These are phyloP conservation scores for Pentalonia nigronervosa DNA, from an alignment of 1,140 invertebrate genomes.

Conservation along the genomic window DNA sequence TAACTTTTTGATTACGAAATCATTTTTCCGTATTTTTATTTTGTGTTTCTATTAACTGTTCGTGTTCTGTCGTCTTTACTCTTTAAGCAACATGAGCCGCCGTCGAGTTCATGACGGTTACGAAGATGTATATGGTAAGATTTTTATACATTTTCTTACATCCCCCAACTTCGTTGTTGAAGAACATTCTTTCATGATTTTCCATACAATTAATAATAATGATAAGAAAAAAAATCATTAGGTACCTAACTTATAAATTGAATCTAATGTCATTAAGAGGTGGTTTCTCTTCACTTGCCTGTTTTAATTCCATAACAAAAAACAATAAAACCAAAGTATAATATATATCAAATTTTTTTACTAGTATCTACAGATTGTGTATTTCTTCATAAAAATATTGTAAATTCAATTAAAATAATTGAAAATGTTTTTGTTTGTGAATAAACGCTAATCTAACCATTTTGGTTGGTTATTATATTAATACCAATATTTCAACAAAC, in stretches of 20 bases:
- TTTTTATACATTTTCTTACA: background rate
- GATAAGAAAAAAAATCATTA: background rate
- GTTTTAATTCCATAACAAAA: background rate
- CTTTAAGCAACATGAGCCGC: slow-evolving; percentile 26
- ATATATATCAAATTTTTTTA: too few relatives aligned
- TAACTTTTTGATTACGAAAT: background rate
- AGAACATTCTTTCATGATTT: background rate
- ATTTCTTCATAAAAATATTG: too few relatives aligned
- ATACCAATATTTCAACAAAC: background rate
- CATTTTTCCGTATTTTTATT: too few relatives aligned
- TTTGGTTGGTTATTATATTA: background rate
- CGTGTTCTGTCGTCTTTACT: background rate
- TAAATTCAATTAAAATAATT: background rate
- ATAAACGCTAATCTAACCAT: background rate
- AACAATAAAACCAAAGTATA: too few relatives aligned
- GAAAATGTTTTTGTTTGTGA: too few relatives aligned
- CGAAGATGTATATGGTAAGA: slow-evolving; percentile 45
- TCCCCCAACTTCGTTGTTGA: accelerated
- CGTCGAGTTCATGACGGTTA: slow-evolving; percentile 48
- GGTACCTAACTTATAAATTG: too few relatives aligned
- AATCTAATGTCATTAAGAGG: background rate
- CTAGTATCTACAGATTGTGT: too few relatives aligned
- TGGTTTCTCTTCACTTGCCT: background rate
- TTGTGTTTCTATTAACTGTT: too few relatives aligned
- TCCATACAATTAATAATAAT: background rate